These are phyloP conservation scores for Hermodice carunculata DNA, from an alignment of 2,888 invertebrate genomes.

Conservation along the genomic window DNA sequence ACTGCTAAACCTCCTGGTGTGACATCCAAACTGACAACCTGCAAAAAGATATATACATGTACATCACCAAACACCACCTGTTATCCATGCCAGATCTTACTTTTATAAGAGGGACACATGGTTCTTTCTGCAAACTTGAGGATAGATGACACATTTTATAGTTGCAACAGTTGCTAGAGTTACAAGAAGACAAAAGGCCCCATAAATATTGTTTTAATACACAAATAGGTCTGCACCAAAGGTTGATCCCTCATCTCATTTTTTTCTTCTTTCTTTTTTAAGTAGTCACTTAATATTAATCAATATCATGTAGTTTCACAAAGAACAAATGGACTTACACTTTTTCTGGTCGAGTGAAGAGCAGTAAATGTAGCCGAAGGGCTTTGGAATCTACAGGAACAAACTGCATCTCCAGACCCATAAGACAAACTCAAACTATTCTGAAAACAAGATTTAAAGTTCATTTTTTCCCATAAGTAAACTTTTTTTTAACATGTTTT, in stretches of 20 bases:
- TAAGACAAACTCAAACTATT: conserved; percentile 51
- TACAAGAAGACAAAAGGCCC: background rate
- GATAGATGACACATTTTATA: background rate
- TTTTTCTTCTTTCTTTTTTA: no score
- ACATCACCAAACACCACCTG: background rate
- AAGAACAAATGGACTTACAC: conserved; percentile 55
- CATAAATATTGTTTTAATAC: background rate
- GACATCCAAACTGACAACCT: conserved; percentile 75
- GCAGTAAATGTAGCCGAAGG: conserved; percentile 51
- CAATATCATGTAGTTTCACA: no score
- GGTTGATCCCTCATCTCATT: no score
- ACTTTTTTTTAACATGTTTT: no score
- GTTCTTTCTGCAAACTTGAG: background rate
- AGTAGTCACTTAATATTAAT: no score
- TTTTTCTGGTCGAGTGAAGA: conserved; percentile 66
- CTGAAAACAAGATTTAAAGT: no score
- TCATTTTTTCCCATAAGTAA: no score
- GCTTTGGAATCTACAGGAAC: conserved; percentile 54
- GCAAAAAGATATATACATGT: conserved; percentile 7
- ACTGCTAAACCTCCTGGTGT: conserved; percentile 76
- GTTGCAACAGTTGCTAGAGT: background rate
- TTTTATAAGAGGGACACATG: background rate
- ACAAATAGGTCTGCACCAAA: background rate
- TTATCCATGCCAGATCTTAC: background rate
- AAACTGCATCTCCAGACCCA: conserved; percentile 31